Conservation (phyloP, 2,113 vertebrate species). For the Chaetodon auriga region DNA sequence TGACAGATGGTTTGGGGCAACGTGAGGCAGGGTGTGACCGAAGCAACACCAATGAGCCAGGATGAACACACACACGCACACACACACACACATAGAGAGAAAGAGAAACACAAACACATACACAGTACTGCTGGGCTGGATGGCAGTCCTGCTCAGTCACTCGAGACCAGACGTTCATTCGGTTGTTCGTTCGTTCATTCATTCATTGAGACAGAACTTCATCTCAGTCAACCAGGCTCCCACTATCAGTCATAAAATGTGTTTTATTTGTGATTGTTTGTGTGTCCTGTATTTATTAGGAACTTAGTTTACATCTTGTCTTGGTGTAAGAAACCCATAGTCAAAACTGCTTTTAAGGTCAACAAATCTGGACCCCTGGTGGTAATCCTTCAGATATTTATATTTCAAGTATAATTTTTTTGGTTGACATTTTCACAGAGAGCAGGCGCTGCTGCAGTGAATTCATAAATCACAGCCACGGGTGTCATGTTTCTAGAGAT, state of each 20-base stretch:
- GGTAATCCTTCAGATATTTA: background rate
- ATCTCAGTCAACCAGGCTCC: background rate
- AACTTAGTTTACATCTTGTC: background rate
- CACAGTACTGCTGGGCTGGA: background rate
- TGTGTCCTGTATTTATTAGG: background rate
- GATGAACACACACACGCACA: constrained; percentile 22
- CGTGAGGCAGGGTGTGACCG: constrained; percentile 47
- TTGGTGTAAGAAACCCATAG: background rate
- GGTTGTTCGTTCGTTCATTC: constrained; percentile 7
- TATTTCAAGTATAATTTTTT: background rate
- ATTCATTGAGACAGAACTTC: constrained; percentile 22
- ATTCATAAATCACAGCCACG: background rate
- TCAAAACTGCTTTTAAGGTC: background rate
- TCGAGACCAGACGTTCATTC: background rate
- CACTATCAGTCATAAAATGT: background rate
- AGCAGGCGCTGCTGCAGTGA: background rate
- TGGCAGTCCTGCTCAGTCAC: constrained; percentile 5
- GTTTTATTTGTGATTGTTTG: background rate
- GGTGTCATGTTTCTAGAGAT: background rate
- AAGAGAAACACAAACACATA: background rate
- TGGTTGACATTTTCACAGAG: background rate
- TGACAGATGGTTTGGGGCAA: constrained; percentile 58
- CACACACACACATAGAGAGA: background rate
- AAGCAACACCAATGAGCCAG: constrained; percentile 34
- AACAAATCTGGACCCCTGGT: background rate